phyloP scores from a whole-genome alignment of 2,888 invertebrate genomes.

The Leptopilina myrica region DNA sequence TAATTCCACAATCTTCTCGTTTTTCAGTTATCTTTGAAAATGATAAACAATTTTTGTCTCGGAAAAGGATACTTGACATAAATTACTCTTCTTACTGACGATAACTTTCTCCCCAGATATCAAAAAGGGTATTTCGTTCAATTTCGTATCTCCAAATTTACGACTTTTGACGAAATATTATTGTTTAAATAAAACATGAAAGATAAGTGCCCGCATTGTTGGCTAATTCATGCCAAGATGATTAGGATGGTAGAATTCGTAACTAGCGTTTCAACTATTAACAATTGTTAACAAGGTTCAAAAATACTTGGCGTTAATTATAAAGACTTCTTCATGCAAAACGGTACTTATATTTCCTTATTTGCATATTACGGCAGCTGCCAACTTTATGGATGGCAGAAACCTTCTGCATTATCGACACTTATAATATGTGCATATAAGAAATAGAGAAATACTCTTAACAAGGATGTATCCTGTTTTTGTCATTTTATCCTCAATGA shows the following conservation, averaged over 20 bases:
- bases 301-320: conserved; percentile 19
- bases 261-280: not conserved
- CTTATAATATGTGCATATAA: not conserved
- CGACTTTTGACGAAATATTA: conserved; percentile 2
- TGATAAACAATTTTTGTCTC: not conserved
- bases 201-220: conserved; percentile 14
- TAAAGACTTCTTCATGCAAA: conserved; percentile 4
- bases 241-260: not conserved
- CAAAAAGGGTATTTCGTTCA: not conserved
- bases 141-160: not conserved
- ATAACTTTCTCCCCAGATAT: too few species aligned
- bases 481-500: not conserved
- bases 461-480: conserved; percentile 1
- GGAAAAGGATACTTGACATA: too few species aligned
- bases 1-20: too few species aligned
- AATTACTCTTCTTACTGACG: too few species aligned
- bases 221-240: not conserved
- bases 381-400: conserved; percentile 34
- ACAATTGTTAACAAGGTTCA: conserved; percentile 19
- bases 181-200: conserved; percentile 10
- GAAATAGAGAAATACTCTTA: conserved; percentile 16
- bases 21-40: not conserved
- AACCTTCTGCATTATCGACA: conserved; percentile 30
- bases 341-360: conserved; percentile 32
- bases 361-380: conserved; percentile 20